Conservation (phyloP, 2,797 vertebrate genomes). For the Crypturellus tataupa region DNA sequence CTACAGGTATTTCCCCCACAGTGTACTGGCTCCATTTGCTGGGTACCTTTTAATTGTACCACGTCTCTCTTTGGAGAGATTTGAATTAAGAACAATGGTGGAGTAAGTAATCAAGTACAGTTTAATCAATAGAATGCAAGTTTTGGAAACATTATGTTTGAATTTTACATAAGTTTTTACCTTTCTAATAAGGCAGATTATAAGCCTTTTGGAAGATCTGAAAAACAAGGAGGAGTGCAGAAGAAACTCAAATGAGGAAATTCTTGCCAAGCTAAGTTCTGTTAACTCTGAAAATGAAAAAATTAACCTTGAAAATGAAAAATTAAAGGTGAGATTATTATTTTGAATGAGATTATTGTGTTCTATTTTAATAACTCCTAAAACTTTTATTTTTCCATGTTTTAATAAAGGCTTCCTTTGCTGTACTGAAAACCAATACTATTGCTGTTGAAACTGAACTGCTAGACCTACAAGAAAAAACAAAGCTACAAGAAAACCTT, state of each 20-base stretch:
- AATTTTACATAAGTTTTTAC: neutral
- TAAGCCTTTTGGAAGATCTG: conserved; percentile 78
- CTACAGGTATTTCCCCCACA: neutral
- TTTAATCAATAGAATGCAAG: neutral
- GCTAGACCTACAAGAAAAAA: conserved; percentile 78
- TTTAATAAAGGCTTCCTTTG: conserved; percentile 80
- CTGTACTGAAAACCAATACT: conserved; percentile 79
- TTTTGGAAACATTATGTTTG: conserved; percentile 4
- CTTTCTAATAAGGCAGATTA: conserved; percentile 81
- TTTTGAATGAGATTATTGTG: neutral
- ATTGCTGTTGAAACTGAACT: conserved; percentile 80
- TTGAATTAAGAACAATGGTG: neutral
- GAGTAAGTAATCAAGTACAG: neutral
- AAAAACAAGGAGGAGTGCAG: conserved; percentile 78
- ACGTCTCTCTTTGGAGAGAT: neutral
- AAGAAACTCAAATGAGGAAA: conserved; percentile 74
- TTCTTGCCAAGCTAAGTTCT: conserved; percentile 81
- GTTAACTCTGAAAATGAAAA: conserved; percentile 78
- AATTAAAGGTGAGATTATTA: conserved; percentile 83
- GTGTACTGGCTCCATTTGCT: neutral
- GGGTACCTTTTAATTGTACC: neutral
- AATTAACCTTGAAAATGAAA: conserved; percentile 82
- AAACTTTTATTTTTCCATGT: neutral
- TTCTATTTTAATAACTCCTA: neutral
- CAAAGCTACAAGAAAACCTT: conserved; percentile 79